Base-by-base conservation (phyloP, 2,113 vertebrate species). In the Gallinago undulata region DNA sequence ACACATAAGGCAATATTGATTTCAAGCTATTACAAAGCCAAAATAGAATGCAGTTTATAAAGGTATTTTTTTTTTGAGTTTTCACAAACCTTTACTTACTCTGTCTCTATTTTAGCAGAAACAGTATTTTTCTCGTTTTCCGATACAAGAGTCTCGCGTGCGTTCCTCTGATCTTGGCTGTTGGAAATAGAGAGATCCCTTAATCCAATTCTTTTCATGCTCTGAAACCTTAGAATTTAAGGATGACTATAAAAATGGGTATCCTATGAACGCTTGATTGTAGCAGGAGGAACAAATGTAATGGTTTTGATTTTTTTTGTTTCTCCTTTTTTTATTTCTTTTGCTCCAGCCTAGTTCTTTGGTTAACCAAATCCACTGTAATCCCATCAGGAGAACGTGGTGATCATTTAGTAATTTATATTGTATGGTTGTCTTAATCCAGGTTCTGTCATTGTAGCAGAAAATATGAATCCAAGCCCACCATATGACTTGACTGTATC, bases 381-480 rank as follows among this genome's bases (percentile, higher is more conserved):
- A 98, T 97, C 95, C 90, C 94, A 97, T 97, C 94, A 97, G 75
- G 24, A 96, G 95, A 96, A 95, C 75, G 92, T 96, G 96, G 96
- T 92, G 93, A 97, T 98, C 66, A 48, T 87, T 94, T 84, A 94
- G 90, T 96, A 97, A 98, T 96, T 96, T 94, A 95, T 95, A 89
- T 93, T 96, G 96, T 92, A 96, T 92, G 89, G 72, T 87, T 93
- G 69, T 94, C 93, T 97, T 97, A 96, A 97, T 97, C 89, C 91
- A 89, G 73, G 82, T 93, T 97, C 96, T 96, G 95, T 96, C 91
- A 93, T 21, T 35, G 73, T 68, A 92, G 94, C 87, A 97, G 94
- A 96, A 96, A 94, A 95, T 96, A 96, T 63, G 80, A 96, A 93
- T 94, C 95, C 94, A 87, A 86, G 60, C 89, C 79, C 90, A 90